These are phyloP conservation scores for Acropora yongei DNA, from an alignment of 64 coral and sea anemone species.

Conservation along the genomic window DNA sequence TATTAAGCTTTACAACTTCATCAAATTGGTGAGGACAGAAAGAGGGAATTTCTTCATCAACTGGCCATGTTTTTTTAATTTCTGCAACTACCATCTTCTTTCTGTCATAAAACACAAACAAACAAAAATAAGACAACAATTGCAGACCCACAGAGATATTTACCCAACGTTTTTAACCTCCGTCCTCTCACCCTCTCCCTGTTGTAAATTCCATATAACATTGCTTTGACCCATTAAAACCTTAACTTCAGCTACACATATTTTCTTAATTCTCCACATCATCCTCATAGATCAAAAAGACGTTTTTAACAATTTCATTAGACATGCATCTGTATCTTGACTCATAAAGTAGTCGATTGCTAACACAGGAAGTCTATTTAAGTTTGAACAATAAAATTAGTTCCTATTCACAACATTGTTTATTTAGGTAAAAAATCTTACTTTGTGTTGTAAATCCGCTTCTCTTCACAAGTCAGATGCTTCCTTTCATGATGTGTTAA, in stretches of 20 bases:
- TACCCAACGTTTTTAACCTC: background rate
- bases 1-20: slow-evolving; percentile 17
- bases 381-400: background rate
- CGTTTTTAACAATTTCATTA: background rate
- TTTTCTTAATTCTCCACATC: background rate
- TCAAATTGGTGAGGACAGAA: background rate
- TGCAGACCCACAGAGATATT: background rate
- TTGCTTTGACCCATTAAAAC: background rate
- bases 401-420: background rate
- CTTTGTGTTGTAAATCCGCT: slow-evolving; percentile 15
- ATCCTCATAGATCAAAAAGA: background rate
- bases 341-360: background rate
- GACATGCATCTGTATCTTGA: slow-evolving; percentile 12
- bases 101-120: slow-evolving; percentile 1
- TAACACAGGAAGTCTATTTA: slow-evolving; percentile 3
- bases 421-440: slow-evolving; percentile 5
- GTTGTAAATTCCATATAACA: background rate
- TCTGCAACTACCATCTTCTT: slow-evolving; percentile 35
- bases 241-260: slow-evolving; percentile 7
- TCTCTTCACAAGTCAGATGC: background rate
- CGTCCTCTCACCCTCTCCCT: background rate
- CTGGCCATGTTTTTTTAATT: slow-evolving; percentile 13
- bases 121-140: background rate
- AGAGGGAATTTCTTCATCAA: slow-evolving; percentile 25
- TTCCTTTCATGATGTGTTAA: background rate